A percentile compares a stretch with the other conserved stretches of the same genome.
phyloP scores from a whole-genome alignment of 2,113 vertebrate genomes.

The Oreochromis tanganicae region DNA sequence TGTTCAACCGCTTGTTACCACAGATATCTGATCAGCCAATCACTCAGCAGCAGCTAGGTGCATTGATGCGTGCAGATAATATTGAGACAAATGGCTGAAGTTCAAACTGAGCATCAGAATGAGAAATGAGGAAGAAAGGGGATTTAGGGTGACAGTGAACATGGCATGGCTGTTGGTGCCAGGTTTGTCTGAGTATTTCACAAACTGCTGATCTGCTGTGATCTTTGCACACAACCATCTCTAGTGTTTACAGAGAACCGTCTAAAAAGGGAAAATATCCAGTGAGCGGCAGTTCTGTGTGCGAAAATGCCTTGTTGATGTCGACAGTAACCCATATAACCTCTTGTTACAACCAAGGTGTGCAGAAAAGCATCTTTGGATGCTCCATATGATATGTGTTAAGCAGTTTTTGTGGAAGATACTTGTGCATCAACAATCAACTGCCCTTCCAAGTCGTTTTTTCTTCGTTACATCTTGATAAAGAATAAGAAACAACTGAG shows the following conservation, averaged over 20 bases:
- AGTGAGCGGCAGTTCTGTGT: not conserved
- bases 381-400: not conserved
- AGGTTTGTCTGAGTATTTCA: not conserved
- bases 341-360: fast-evolving
- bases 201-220: not conserved
- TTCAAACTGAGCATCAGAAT: not conserved
- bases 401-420: not conserved
- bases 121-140: not conserved
- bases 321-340: not conserved
- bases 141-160: not conserved
- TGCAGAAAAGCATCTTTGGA: not conserved
- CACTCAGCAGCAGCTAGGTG: not conserved
- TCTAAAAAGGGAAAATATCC: not conserved
- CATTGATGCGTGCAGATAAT: not conserved
- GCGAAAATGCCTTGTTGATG: not conserved
- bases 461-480: not conserved
- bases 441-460: not conserved
- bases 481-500: not conserved
- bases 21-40: not conserved
- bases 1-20: not conserved
- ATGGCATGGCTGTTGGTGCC: not conserved
- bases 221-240: fast-evolving
- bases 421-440: not conserved
- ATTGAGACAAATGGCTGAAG: not conserved
- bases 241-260: not conserved